These are phyloP conservation scores for Girardinus metallicus DNA, from an alignment of 2,797 vertebrate species.

Conservation along the genomic window DNA sequence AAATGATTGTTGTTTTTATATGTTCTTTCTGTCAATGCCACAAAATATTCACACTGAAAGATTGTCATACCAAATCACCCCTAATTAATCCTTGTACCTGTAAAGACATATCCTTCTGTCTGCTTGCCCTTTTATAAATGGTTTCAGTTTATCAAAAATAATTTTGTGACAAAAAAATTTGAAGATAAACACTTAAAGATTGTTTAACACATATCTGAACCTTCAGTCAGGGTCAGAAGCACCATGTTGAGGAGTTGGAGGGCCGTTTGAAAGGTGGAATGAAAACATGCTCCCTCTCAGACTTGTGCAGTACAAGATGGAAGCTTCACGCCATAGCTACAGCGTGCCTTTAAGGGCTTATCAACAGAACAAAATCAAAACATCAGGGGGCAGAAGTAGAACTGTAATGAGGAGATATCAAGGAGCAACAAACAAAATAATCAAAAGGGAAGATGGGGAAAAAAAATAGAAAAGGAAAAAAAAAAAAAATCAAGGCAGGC, in stretches of 20 bases:
- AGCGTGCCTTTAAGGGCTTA: constrained; percentile 11
- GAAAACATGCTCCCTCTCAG: constrained; percentile 9
- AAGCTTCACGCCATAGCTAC: constrained; percentile 18
- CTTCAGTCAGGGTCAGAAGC: constrained; percentile 9
- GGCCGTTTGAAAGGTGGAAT: constrained; percentile 9
- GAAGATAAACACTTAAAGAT: constrained; percentile 15
- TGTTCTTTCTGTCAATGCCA: background rate
- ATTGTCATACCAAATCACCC: background rate
- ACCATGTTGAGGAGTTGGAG: background rate
- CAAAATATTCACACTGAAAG: background rate
- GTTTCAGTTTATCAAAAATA: constrained; percentile 21
- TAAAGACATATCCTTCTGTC: background rate
- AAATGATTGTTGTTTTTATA: background rate
- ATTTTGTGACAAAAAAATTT: constrained; percentile 3
- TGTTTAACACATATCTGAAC: background rate
- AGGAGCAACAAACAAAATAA: constrained; percentile 31
- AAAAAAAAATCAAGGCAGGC: constrained; percentile 44
- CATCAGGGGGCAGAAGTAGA: constrained; percentile 26
- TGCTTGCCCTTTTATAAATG: background rate
- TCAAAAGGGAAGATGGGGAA: constrained; percentile 20
- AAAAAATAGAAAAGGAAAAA: background rate
- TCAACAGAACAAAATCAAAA: constrained; percentile 28
- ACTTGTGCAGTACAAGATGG: constrained; percentile 13
- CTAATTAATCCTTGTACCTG: background rate
- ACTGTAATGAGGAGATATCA: constrained; percentile 21